Conservation (phyloP, 2,797 vertebrate species). For the Sebastes elongatus region DNA sequence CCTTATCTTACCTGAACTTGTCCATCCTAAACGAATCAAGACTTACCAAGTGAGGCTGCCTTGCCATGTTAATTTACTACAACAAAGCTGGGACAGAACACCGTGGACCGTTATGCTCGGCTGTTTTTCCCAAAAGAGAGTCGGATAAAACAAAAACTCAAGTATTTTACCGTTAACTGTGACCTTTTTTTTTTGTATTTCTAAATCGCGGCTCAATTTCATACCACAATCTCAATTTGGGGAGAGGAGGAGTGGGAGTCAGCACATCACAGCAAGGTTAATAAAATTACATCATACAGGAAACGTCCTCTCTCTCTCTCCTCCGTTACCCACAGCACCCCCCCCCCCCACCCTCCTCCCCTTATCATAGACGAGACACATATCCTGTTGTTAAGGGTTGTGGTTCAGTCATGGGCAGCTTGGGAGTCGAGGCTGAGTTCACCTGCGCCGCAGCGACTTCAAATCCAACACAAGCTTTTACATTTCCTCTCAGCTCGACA, state of each 20-base stretch:
- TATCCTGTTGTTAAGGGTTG: slow-evolving; percentile 16
- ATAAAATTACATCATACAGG: slow-evolving; percentile 66
- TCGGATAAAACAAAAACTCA: slow-evolving; percentile 33
- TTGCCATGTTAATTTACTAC: slow-evolving; percentile 60
- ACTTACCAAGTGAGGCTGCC: slow-evolving; percentile 49
- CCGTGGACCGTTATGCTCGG: background rate
- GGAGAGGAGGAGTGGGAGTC: slow-evolving; percentile 7
- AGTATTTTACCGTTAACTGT: slow-evolving; percentile 1
- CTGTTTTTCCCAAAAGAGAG: background rate
- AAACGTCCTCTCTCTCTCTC: slow-evolving; percentile 26
- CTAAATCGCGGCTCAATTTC: slow-evolving; percentile 24
- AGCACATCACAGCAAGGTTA: slow-evolving; percentile 64
- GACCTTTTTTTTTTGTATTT: background rate
- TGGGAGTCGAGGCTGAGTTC: slow-evolving; percentile 45
- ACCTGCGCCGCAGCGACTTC: background rate
- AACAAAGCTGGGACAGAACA: slow-evolving; percentile 45
- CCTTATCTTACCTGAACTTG: slow-evolving; percentile 92
- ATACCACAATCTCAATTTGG: slow-evolving; percentile 23
- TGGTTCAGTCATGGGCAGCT: slow-evolving; percentile 44
- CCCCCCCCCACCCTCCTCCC: background rate
- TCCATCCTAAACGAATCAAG: slow-evolving; percentile 76
- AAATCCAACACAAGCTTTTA: background rate
- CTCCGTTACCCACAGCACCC: background rate
- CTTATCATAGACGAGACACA: background rate
- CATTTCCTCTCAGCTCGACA: background rate